These are phyloP conservation scores for Mesopsocus fuscifrons DNA, from an alignment of 2,888 invertebrate genomes.

Conservation along the genomic window DNA sequence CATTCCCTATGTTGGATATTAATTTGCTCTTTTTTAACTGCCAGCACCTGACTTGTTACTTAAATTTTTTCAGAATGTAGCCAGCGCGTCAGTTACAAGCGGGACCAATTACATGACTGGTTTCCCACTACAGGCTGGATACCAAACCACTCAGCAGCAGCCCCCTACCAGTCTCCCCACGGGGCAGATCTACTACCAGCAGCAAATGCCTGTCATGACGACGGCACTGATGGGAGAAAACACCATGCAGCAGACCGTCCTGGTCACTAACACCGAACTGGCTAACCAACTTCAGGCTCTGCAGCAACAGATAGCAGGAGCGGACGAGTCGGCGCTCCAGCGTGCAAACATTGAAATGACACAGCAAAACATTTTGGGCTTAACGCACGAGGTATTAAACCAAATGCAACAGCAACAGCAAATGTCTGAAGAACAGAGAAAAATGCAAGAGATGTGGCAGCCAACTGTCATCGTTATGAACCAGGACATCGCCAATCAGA, in stretches of 20 bases:
- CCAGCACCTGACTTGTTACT: no score
- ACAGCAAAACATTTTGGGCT: no score
- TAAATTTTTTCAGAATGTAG: background rate
- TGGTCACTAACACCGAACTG: slow-evolving; percentile 2
- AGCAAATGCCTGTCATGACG: slow-evolving; percentile 22
- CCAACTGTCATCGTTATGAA: slow-evolving; percentile 5
- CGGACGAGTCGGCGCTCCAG: slow-evolving; percentile 12
- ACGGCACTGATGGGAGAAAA: slow-evolving; percentile 16
- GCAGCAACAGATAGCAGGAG: slow-evolving; percentile 14
- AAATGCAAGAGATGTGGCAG: slow-evolving; percentile 14
- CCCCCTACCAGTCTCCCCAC: slow-evolving; percentile 22
- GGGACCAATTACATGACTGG: slow-evolving; percentile 19
- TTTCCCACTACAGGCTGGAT: slow-evolving; percentile 26
- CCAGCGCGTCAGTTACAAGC: background rate
- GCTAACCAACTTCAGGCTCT: slow-evolving; percentile 11
- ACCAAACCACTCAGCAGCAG: slow-evolving; percentile 30
- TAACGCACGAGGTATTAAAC: no score
- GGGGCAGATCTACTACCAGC: slow-evolving; percentile 21
- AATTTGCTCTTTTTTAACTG: no score
- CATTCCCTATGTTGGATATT: no score
- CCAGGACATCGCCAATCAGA: slow-evolving; percentile 11
- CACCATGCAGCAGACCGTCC: slow-evolving; percentile 21
- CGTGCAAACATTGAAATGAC: slow-evolving; percentile 11
- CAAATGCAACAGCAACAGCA: slow-evolving; percentile 15
- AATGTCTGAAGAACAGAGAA: slow-evolving; percentile 14